These are phyloP conservation scores for Bombus terrestris DNA, from an alignment of 1,140 invertebrate species.

Conservation along the genomic window DNA sequence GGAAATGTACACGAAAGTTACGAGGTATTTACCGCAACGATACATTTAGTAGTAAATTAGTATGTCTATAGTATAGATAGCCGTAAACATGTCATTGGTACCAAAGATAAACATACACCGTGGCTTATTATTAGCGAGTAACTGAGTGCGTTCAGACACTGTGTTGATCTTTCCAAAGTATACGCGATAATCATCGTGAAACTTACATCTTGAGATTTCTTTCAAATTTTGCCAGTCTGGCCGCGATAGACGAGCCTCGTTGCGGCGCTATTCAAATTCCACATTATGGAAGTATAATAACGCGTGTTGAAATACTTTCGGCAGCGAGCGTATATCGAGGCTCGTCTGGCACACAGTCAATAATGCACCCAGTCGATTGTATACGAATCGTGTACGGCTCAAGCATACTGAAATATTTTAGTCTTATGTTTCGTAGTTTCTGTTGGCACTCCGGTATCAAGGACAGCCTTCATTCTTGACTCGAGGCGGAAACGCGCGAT, in stretches of 20 bases:
- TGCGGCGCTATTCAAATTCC: too few species aligned
- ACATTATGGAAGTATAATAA: too few species aligned
- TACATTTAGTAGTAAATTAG: neutral
- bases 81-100: neutral
- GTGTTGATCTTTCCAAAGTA: neutral
- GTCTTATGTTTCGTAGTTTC: slow-evolving; percentile 61
- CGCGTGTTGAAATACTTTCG: neutral
- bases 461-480: slow-evolving; percentile 46
- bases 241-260: neutral
- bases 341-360: slow-evolving; percentile 59
- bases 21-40: neutral
- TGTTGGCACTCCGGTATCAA: slow-evolving; percentile 59
- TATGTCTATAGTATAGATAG: neutral
- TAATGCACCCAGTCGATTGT: slow-evolving; percentile 35
- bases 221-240: neutral
- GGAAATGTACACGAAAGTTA: neutral
- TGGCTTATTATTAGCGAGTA: neutral
- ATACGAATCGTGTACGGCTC: slow-evolving; percentile 16
- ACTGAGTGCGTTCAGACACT: neutral
- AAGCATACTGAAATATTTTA: slow-evolving; percentile 60
- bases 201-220: neutral
- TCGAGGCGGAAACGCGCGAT: slow-evolving; percentile 31
- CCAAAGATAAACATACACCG: neutral
- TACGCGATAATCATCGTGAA: too few species aligned
- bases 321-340: neutral